Evolutionary conservation across 37 sponge, comb jelly and placozoan genomes (phyloP).

Genomic region (Lycopodina hypogea): DNA sequence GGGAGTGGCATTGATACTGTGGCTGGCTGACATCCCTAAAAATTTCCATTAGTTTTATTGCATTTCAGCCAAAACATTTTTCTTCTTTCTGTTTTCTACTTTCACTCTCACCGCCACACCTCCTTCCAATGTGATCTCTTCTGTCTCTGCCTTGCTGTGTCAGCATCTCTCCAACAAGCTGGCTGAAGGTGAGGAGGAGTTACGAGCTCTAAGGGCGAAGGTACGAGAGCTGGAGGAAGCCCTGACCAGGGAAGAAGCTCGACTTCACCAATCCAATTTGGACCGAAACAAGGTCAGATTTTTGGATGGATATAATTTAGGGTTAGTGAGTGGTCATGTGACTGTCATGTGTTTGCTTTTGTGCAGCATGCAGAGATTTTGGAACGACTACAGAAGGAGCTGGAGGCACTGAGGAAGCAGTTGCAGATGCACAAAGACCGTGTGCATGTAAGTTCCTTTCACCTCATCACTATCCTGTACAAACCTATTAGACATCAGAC

Average conservation of each 20-base stretch:
- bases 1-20: no score
- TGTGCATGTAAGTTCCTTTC: background rate
- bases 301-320: background rate
- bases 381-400: slow-evolving; percentile 15
- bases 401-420: slow-evolving; percentile 37
- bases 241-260: slow-evolving; percentile 12
- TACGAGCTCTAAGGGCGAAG: slow-evolving; percentile 22
- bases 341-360: background rate
- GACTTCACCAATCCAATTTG: slow-evolving; percentile 17
- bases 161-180: slow-evolving; percentile 12
- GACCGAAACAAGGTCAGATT: slow-evolving; percentile 28
- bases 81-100: no score
- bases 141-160: no score
- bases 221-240: slow-evolving; percentile 44
- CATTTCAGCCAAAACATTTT: no score
- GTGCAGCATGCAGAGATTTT: slow-evolving; percentile 22
- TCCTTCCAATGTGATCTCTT: background rate
- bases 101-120: background rate
- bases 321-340: background rate
- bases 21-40: no score
- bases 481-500: no score
- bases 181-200: slow-evolving; percentile 9
- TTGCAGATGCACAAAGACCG: slow-evolving; percentile 1
- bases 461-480: no score
- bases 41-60: no score